Percentiles rank a stretch among this genome's conserved stretches.
phyloP scores from a whole-genome alignment of 2,113 vertebrate species.

The Anthoscopus minutus region DNA sequence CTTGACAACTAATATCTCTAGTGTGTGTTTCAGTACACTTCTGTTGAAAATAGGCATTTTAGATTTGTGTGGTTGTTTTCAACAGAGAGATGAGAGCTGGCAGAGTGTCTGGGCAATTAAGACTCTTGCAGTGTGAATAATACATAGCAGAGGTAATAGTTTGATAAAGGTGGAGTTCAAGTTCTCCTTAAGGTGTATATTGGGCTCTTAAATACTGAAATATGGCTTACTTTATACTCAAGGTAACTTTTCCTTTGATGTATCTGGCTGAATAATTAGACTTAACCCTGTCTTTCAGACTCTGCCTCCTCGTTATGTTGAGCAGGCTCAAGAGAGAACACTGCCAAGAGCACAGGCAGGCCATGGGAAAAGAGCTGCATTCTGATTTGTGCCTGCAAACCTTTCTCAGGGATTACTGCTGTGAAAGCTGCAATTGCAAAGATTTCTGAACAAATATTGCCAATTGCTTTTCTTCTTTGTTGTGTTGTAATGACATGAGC shows the following conservation, averaged over 20 bases:
- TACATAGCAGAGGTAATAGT: not conserved
- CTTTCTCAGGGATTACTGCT: not conserved
- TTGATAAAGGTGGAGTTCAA: not conserved
- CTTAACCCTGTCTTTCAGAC: not conserved
- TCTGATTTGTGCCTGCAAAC: not conserved
- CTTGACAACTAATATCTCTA: not conserved
- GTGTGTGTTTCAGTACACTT: not conserved
- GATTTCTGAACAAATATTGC: not conserved
- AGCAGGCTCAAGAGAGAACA: not conserved
- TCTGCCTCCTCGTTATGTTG: not conserved
- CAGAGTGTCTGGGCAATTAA: not conserved
- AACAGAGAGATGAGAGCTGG: not conserved
- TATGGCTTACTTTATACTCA: not conserved
- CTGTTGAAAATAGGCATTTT: not conserved
- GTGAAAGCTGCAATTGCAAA: not conserved
- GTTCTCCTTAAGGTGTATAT: not conserved
- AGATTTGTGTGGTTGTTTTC: not conserved
- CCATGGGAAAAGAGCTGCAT: not conserved
- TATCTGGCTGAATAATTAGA: not conserved
- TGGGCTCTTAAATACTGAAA: not conserved
- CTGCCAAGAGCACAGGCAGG: not conserved
- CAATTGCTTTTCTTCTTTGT: not conserved
- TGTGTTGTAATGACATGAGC: not conserved
- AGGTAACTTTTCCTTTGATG: not conserved
- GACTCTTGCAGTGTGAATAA: not conserved